These are phyloP conservation scores for Blastobasis adustella DNA, from an alignment of 2,888 invertebrate genomes.

Conservation along the genomic window DNA sequence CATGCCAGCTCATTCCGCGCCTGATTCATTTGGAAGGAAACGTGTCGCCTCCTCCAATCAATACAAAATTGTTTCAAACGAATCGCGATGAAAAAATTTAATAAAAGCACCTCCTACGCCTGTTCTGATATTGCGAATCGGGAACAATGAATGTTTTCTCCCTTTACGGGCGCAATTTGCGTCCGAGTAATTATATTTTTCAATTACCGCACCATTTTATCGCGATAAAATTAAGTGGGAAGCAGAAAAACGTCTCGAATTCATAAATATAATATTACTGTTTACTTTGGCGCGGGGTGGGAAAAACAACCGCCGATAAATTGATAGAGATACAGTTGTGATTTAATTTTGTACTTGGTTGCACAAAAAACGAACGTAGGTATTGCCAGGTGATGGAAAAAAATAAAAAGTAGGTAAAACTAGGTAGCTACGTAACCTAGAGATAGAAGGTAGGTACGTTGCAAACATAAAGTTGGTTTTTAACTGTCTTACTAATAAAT, in stretches of 20 bases:
- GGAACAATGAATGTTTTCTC: background rate
- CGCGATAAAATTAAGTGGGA: background rate
- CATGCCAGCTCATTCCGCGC: background rate
- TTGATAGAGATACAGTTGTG: too few relatives aligned
- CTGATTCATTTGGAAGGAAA: background rate
- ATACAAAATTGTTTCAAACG: background rate
- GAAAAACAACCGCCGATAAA: too few relatives aligned
- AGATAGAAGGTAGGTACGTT: too few relatives aligned
- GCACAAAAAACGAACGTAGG: too few relatives aligned
- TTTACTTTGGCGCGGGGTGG: too few relatives aligned
- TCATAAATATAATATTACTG: too few relatives aligned
- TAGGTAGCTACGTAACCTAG: too few relatives aligned
- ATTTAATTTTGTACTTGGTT: too few relatives aligned
- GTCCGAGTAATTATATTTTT: background rate
- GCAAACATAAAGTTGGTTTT: too few relatives aligned
- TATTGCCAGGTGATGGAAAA: too few relatives aligned
- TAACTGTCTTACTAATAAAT: too few relatives aligned
- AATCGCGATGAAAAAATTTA: background rate
- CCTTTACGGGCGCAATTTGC: background rate
- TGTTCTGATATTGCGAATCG: background rate
- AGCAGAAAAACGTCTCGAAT: background rate
- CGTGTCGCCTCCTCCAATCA: background rate
- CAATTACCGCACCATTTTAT: background rate
- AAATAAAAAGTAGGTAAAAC: too few relatives aligned
- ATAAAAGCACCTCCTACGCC: background rate